Base-by-base conservation (phyloP, 2,797 vertebrate species). In the Bradypodion pumilum region DNA sequence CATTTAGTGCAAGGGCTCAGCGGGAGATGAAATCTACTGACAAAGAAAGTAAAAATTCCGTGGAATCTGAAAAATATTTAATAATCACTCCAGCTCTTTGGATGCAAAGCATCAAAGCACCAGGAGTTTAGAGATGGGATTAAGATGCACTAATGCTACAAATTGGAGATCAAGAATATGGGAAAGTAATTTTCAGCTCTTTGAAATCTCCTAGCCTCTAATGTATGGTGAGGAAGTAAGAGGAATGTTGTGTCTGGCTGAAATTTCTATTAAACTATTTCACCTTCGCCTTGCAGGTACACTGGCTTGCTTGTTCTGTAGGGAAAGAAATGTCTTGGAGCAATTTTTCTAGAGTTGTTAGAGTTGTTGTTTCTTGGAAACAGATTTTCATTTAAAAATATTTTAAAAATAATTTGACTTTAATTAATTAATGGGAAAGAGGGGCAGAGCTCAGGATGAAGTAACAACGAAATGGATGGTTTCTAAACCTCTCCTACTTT, bases 11-110 rank as follows among this genome's bases (percentile, higher is more conserved):
- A 81, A 16, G 59, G 2, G 2, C 29, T 56, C 0, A 12, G 27
- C 40, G 25, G 23, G 10, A 62, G 10, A 35, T 35, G n/a, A 52
- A 29, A 23, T 3, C n/a, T 7, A 5, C n/a, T 32, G 72, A 42
- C 63, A n/a, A 35, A 1, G 16, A 42, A 83, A 46, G 32, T 2
- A 1, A 72, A 0, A 1, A 2, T 0, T 0, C 19, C 65, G 0
- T 16, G 15, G 32, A 79, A 60, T 80, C 7, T 10, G 75, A 60
- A 77, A 81, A 81, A 60, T 70, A 81, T 63, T 40, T 72, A 76
- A 44, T 72, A 44, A 59, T 15, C 2, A 2, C 42, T 13, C 10
- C 1, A 70, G 52, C 2, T n/a, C 10, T 21, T 15, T 70, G 74
- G 46, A 56, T 5, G 10, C 25, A 46, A 44, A 21, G 1, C 12